Percentiles rank a stretch among this genome's conserved stretches.
Evolutionary conservation across 2,888 invertebrate genomes (phyloP).

Genomic region (Stenchaetothrips biformis): DNA sequence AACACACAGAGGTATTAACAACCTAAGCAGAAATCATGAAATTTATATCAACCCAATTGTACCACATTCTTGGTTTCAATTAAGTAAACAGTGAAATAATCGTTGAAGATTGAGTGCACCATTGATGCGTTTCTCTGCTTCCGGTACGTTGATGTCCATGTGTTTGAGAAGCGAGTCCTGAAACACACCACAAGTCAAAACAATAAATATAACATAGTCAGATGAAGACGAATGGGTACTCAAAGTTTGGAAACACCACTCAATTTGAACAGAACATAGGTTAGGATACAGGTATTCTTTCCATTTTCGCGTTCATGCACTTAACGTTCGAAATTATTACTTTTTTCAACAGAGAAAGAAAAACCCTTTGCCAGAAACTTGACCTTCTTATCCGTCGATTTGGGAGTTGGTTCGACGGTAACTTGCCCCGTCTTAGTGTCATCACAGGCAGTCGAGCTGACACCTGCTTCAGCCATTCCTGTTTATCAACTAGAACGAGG

Average conservation of each 20-base stretch:
- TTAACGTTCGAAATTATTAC: too few species aligned
- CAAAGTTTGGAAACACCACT: not conserved
- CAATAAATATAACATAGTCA: not conserved
- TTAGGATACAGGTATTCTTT: not conserved
- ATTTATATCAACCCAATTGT: slow-evolving; percentile 38
- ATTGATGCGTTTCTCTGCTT: slow-evolving; percentile 71
- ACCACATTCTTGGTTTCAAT: slow-evolving; percentile 64
- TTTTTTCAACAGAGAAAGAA: too few species aligned
- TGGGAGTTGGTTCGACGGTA: not conserved
- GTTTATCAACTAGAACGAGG: not conserved
- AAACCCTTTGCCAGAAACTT: too few species aligned
- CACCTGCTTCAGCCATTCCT: not conserved
- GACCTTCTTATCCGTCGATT: not conserved
- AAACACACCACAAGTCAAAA: slow-evolving; percentile 40
- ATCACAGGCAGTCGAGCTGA: not conserved
- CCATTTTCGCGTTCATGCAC: not conserved
- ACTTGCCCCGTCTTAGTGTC: not conserved
- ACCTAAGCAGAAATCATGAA: not conserved
- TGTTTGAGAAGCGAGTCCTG: slow-evolving; percentile 66
- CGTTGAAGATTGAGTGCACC: slow-evolving; percentile 67
- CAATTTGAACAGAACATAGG: not conserved
- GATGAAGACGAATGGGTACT: not conserved
- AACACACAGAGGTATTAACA: not conserved
- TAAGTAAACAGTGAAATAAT: slow-evolving; percentile 72
- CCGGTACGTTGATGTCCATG: slow-evolving; percentile 68